phyloP scores from a whole-genome alignment of 92 coral and sea anemone species.

The Bergia puertoricense region DNA sequence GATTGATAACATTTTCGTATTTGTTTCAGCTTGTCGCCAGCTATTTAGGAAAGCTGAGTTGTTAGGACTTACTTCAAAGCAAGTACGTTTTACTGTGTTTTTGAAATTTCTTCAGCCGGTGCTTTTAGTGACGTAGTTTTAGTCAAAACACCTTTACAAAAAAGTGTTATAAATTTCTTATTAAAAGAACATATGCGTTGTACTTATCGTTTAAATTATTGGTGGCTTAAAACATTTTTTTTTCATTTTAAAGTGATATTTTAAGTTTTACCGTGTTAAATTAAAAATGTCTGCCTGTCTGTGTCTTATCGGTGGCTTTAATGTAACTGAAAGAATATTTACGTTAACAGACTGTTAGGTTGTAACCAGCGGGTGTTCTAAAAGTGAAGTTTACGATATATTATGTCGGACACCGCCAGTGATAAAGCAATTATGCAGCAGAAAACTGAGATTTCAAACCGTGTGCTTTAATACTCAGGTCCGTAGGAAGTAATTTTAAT shows the following conservation, averaged over 20 bases:
- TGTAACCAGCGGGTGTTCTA: neutral
- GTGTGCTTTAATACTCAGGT: neutral
- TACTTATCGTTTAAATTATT: too few relatives aligned
- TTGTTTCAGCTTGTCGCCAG: conserved; percentile 86
- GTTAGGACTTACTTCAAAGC: conserved; percentile 82
- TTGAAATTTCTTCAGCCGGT: neutral
- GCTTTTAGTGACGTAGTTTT: neutral
- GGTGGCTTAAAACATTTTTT: neutral
- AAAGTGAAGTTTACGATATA: neutral
- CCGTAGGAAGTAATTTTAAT: too few relatives aligned
- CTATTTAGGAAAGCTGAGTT: conserved; percentile 92
- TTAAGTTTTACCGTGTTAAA: too few relatives aligned
- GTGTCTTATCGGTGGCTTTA: neutral
- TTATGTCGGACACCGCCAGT: neutral
- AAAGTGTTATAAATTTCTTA: neutral
- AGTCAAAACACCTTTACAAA: neutral
- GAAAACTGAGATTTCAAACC: neutral
- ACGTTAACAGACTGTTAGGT: neutral
- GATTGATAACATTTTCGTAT: neutral
- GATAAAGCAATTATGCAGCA: neutral
- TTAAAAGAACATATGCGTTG: neutral
- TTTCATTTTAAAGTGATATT: too few relatives aligned
- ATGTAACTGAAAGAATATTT: neutral
- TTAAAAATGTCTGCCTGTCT: neutral
- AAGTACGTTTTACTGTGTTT: conserved; percentile 54